phyloP scores from a whole-genome alignment of 2,113 vertebrate genomes.

The Microtus pennsylvanicus region DNA sequence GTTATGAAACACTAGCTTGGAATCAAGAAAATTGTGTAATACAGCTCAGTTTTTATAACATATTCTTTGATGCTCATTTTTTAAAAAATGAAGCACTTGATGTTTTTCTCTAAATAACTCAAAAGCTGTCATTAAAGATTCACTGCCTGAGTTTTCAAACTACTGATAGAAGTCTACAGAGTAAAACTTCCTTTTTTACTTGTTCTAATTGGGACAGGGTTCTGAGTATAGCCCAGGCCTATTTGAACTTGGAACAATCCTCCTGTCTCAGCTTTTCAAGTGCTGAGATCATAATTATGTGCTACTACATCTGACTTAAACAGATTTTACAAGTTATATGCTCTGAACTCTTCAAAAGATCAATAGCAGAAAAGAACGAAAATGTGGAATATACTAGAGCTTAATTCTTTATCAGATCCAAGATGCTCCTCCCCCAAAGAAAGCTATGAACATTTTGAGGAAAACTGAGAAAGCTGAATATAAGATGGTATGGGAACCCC shows the following conservation, averaged over 20 bases:
- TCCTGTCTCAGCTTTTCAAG: neutral
- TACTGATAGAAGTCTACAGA: neutral
- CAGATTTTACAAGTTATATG: neutral
- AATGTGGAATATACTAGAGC: neutral
- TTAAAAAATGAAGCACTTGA: too few species aligned
- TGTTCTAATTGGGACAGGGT: neutral
- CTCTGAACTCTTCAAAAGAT: constrained; percentile 21
- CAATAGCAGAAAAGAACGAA: neutral
- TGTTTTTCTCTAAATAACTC: neutral
- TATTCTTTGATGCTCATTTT: neutral
- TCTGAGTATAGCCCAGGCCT: neutral
- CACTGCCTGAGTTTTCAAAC: neutral
- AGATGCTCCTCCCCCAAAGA: neutral
- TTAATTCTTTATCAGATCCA: neutral
- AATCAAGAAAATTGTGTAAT: neutral
- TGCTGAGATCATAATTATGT: neutral
- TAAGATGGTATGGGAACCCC: neutral
- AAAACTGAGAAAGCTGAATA: neutral
- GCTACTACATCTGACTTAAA: neutral
- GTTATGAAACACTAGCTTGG: neutral
- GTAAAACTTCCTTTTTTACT: neutral
- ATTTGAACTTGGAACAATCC: neutral
- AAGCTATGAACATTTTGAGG: neutral
- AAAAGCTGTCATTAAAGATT: constrained; percentile 6
- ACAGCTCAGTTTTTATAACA: neutral